Evolutionary conservation across 53 echinoderm and acorn worm species (phyloP).

Genomic region (Pentamera pediparva): DNA sequence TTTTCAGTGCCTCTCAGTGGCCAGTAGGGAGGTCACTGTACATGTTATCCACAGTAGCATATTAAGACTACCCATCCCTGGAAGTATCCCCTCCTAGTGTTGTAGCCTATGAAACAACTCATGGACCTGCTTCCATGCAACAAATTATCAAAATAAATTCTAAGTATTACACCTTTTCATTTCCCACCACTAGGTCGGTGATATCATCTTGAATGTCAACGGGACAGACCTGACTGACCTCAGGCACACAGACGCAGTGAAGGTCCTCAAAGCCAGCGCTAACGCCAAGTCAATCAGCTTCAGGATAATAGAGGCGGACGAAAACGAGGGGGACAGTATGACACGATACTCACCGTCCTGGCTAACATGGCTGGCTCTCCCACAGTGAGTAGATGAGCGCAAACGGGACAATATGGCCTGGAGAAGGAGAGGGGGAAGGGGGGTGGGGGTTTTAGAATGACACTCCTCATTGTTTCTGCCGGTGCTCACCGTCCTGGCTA

Average conservation of each 20-base stretch:
- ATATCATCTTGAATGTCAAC: slow-evolving; percentile 86
- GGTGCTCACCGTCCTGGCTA: slow-evolving; percentile 91
- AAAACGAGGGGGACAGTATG: slow-evolving; percentile 44
- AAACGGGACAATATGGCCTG: too few relatives aligned
- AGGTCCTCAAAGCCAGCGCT: slow-evolving; percentile 79
- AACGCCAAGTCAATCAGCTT: slow-evolving; percentile 65
- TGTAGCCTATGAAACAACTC: too few relatives aligned
- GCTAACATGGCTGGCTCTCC: slow-evolving; percentile 92
- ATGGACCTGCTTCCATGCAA: too few relatives aligned
- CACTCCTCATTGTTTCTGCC: too few relatives aligned
- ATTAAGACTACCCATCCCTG: too few relatives aligned
- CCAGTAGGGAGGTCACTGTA: too few relatives aligned
- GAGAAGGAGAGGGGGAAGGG: too few relatives aligned
- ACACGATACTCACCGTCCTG: slow-evolving; percentile 82
- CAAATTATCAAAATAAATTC: background rate
- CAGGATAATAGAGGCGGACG: slow-evolving; percentile 80
- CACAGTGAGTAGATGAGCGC: slow-evolving; percentile 89
- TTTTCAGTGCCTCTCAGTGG: too few relatives aligned
- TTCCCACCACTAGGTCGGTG: slow-evolving; percentile 62
- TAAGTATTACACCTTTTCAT: background rate
- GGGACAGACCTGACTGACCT: slow-evolving; percentile 81
- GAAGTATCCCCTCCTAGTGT: too few relatives aligned
- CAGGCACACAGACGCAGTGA: slow-evolving; percentile 90
- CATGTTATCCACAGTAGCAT: too few relatives aligned
- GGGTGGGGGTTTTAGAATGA: too few relatives aligned